Percentiles rank a stretch among this genome's conserved stretches.
Conservation (phyloP, 2,113 vertebrate genomes). For the Sylvilagus bachmani region DNA sequence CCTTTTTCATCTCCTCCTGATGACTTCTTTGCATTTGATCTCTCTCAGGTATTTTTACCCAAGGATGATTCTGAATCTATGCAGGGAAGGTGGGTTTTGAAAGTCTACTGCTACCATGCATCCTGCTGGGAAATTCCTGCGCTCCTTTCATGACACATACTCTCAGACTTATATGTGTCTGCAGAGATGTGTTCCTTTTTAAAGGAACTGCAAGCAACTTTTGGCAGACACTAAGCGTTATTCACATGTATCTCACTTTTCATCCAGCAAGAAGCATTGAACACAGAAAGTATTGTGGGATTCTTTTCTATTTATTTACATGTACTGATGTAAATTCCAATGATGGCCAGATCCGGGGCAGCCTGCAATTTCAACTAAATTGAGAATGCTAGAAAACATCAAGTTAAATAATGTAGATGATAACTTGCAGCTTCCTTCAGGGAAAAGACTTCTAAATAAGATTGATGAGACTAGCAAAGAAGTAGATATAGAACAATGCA, state of each 20-base stretch:
- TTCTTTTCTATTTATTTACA: slow-evolving; percentile 15
- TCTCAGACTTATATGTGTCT: neutral
- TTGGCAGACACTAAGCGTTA: neutral
- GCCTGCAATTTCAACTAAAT: neutral
- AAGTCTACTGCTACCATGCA: neutral
- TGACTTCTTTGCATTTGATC: neutral
- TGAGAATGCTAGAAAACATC: neutral
- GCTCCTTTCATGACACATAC: neutral
- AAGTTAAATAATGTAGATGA: neutral
- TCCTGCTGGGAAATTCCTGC: neutral
- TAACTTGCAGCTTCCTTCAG: neutral
- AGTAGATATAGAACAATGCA: neutral
- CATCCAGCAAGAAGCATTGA: neutral
- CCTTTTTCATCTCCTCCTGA: neutral
- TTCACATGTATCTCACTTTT: neutral
- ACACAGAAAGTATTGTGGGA: neutral
- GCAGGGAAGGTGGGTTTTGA: neutral
- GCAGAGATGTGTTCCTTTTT: neutral
- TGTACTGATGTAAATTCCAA: neutral
- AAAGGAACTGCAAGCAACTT: neutral
- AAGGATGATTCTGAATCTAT: neutral
- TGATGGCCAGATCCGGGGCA: neutral
- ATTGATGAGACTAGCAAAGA: neutral
- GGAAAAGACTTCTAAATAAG: neutral
- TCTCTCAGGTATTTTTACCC: neutral